Base-by-base conservation (phyloP, 2,888 invertebrate species). In the Odiellus spinosus region DNA sequence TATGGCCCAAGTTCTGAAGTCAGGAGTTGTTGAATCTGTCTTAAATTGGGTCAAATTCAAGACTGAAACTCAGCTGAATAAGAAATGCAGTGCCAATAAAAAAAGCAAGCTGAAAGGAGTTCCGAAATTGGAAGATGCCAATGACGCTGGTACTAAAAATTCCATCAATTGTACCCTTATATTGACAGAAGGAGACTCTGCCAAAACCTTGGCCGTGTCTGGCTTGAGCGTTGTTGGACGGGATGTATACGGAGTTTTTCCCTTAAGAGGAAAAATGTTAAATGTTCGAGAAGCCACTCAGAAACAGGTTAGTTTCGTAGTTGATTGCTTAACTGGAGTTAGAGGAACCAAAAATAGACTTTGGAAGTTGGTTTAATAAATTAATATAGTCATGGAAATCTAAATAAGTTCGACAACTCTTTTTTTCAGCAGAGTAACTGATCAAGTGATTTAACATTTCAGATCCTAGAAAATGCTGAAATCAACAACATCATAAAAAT, bases 151-250 rank as follows among this genome's bases (percentile, higher is more conserved):
- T 8, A 73, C 73, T 0, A 82, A 74, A 59, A 82, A 82, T 60
- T 83, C 91, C 0, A 73, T 81, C 49, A 76, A 81, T 42, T 99
- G 98, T 64, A 98, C 96, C 0, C 73, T 99, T 11, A 98, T 99
- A 59, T 75, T 99, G 26, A 99, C 98, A 44, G 98, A 99, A 76
- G 98, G 98, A 82, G 98, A 99, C 71, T 99, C 98, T 64, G 98
- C 98, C 66, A 99, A 98, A 65, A 78, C 93, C 0, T 75, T 95
- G 67, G 98, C 95, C 64, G 91, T 98, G 33, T 85, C 93, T 4
- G 98, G 98, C 40, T 75, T 98, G 15, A 81, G 87, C 55, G 84
- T 95, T 2, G 80, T 91, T 8, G 96, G 95, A 2, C 74, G 95
- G 58, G 93, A 96, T 64, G 77, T 80, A 60, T 93, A 83, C 61